Conservation (phyloP, 2,113 vertebrate genomes). For the Mormyrus lacerda region DNA sequence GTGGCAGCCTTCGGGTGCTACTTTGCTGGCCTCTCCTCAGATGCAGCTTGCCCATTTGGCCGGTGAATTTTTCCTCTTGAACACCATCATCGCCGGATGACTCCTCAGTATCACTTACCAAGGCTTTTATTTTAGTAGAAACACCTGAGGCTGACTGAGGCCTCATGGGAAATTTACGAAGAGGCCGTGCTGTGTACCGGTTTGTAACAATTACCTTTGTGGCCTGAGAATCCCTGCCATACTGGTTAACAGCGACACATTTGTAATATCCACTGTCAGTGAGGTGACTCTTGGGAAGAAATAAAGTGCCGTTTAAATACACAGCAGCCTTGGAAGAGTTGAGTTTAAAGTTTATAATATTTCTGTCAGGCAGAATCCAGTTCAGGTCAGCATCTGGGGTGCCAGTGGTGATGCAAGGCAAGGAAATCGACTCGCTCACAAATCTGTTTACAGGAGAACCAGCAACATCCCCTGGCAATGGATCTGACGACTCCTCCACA, state of each 20-base stretch:
- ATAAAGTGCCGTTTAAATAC: constrained; percentile 63
- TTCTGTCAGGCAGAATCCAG: constrained; percentile 75
- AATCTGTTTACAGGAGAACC: constrained; percentile 48
- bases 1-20: constrained; percentile 31
- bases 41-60: background rate
- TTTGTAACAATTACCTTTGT: constrained; percentile 57
- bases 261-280: constrained; percentile 74
- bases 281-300: constrained; percentile 55
- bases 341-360: constrained; percentile 47
- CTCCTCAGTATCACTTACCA: constrained; percentile 50
- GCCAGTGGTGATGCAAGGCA: constrained; percentile 62
- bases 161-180: constrained; percentile 53
- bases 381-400: constrained; percentile 71
- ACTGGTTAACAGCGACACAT: constrained; percentile 75
- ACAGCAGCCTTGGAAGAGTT: constrained; percentile 59
- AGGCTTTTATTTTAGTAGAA: constrained; percentile 48
- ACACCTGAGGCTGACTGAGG: constrained; percentile 59
- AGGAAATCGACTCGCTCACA: constrained; percentile 51
- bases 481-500: constrained; percentile 61
- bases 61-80: constrained; percentile 24
- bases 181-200: constrained; percentile 43
- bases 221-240: constrained; percentile 64
- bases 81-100: constrained; percentile 59
- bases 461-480: constrained; percentile 40
- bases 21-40: constrained; percentile 27